Base-by-base conservation (phyloP, 2,113 vertebrate species). In the Grammomys dolichurus region DNA sequence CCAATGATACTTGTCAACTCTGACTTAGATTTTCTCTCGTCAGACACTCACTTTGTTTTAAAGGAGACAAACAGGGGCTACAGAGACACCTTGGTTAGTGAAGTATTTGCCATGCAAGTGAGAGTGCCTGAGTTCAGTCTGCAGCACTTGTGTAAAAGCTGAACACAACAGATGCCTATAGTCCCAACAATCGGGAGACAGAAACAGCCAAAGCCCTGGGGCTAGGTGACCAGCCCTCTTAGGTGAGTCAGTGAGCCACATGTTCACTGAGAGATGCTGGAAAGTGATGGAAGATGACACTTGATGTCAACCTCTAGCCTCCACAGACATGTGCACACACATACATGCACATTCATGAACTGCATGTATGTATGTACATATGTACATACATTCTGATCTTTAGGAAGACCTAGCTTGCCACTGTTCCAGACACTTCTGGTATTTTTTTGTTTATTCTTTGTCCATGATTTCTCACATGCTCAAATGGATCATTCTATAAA, bases 1-100 rank as follows among this genome's bases (percentile, higher is more conserved):
- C 0, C 16, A 84, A 5, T 33, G 46, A 31, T 10, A 63, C 4
- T 0, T 36, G 40, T 78, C 77, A 93, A 13, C 0, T 26, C 36
- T 82, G 94, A 87, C 43, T 40, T 10, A 95, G 76, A 73, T 33
- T 73, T 6, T 36, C 86, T 40, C 73, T 94, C 69, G 78, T 46
- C 90, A 96, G 54, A 5, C 11, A 16, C 36, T 48, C 69, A 26
- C n/a, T 93, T 56, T 60, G 20, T 36, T 94, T 80, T 46, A 69
- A 85, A 92, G 36, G 19, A 82, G 54, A 24, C 87, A 16, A 91
- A 82, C 1, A 3, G 46, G 20, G 12, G 12, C 26, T n/a, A 33
- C 3, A 1, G 20, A 48, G 19, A 69, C 2, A 1, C 17, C 31
- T 51, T 6, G 1, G 43, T 33, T 46, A 31, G 19, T 36, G 26